Evolutionary conservation across 1,140 invertebrate species (phyloP), one percentile per base, ranked within the genome.

Genomic region (Cyrtorhinus lividipennis): DNA sequence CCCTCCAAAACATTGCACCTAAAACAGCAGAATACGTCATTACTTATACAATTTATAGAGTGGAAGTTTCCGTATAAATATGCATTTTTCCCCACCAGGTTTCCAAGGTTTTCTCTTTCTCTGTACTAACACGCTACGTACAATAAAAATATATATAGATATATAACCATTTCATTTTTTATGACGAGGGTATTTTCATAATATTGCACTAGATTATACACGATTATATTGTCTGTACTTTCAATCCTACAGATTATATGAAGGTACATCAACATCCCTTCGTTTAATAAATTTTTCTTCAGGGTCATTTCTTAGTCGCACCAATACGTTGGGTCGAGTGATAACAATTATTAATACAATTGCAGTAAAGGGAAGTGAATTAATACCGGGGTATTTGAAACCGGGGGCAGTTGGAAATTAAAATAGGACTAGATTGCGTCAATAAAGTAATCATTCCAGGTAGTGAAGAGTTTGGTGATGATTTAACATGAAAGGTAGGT

Each of bases 201-300:
- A 53, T 53, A 53, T 53, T 53, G 48, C 48, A 53, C 48, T 53
- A 53, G 48, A 53, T 53, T 53, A 53, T 53, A 53, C 48, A 3
- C 48, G 20, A 13, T 22, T 13, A 53, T 53, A 53, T 53, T 53
- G 48, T 53, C 48, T 13, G 48, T 53, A 53, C 48, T 10, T 20
- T 53, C 48, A 53, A 5, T 53, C 20, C 12, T 53, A 38, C 30
- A 38, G n/a, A n/a, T n/a, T n/a, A n/a, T 15, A 38, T 38, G 30
- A 38, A 38, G 30, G 30, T 38, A 38, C 30, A 15, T 38, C 15
- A 38, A 38, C 15, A n/a, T 38, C 5, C 30, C 5, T 38, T 8
- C 5, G 15, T 38, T 8, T 5, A 38, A 8, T 5, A 15, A 8
- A 38, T 38, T 15, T 38, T 38, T 38, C 15, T 38, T 38, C 15